A percentile compares a stretch with the other conserved stretches of the same genome.
Conservation (phyloP, 2,113 vertebrate genomes). For the Otolemur garnettii region DNA sequence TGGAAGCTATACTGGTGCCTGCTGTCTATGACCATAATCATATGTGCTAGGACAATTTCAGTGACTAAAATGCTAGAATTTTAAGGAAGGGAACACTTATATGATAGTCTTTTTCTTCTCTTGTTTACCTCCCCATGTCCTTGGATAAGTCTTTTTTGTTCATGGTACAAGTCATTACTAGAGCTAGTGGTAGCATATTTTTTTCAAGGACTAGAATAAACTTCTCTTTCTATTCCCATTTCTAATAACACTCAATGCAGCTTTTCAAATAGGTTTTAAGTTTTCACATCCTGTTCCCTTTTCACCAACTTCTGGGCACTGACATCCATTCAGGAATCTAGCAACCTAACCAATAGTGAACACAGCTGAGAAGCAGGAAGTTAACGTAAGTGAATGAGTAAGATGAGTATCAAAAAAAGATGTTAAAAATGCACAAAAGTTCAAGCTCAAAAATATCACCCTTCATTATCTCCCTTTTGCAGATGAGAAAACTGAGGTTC, state of each 20-base stretch:
- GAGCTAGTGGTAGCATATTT: not conserved
- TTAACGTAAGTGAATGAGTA: not conserved
- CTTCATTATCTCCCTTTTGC: not conserved
- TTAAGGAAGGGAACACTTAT: not conserved
- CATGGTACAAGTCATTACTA: not conserved
- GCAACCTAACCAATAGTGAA: not conserved
- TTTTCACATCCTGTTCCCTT: not conserved
- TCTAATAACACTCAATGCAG: not conserved
- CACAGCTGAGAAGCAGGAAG: not conserved
- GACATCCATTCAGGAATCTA: not conserved
- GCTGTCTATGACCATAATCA: not conserved
- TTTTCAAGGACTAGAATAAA: constrained; percentile 40
- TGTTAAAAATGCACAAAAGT: not conserved
- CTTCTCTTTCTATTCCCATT: constrained; percentile 1
- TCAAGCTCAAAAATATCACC: not conserved
- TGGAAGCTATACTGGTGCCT: not conserved
- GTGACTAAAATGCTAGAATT: not conserved
- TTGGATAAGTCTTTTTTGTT: constrained; percentile 7
- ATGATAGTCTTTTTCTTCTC: not conserved
- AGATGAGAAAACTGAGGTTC: constrained; percentile 3
- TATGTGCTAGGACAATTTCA: not conserved
- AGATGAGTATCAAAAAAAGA: not conserved
- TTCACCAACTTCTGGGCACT: constrained; percentile 11
- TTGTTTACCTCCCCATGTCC: not conserved
- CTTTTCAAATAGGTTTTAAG: constrained; percentile 3